A percentile compares a stretch with the other conserved stretches of the same genome.
These are phyloP conservation scores for Drosophila tropicalis DNA, from an alignment of 1,140 invertebrate species.

Conservation along the genomic window DNA sequence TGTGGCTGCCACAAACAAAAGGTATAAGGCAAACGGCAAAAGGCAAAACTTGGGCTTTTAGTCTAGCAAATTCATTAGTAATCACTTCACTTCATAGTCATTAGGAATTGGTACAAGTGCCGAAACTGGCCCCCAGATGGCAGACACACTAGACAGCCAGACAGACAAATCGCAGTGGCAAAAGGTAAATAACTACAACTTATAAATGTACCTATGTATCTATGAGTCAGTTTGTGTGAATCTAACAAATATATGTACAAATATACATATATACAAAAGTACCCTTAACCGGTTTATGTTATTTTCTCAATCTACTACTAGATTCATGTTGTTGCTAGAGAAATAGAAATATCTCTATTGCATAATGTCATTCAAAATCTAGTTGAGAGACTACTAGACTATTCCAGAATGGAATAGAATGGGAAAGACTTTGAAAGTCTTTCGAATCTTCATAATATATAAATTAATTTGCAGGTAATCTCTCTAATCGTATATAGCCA, in stretches of 20 bases:
- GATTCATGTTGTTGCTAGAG: background rate
- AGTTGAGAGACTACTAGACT: background rate
- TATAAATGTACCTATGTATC: slow-evolving; percentile 12
- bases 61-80: slow-evolving; percentile 71
- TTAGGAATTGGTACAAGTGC: slow-evolving; percentile 79
- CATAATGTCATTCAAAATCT: background rate
- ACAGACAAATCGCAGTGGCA: slow-evolving; percentile 8
- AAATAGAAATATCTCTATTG: background rate
- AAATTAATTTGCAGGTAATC: too few species aligned
- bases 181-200: slow-evolving; percentile 21
- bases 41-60: slow-evolving; percentile 53
- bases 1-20: slow-evolving; percentile 36
- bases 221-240: slow-evolving; percentile 38
- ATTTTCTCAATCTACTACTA: background rate
- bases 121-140: slow-evolving; percentile 25
- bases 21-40: slow-evolving; percentile 26
- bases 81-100: slow-evolving; percentile 69
- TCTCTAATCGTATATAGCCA: too few species aligned
- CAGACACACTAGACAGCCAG: background rate
- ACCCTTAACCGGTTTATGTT: slow-evolving; percentile 8
- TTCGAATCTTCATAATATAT: too few species aligned
- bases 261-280: background rate
- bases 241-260: background rate
- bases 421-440: too few species aligned
- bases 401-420: too few species aligned